A percentile compares a stretch with the other conserved stretches of the same genome.
phyloP scores from a whole-genome alignment of 2,888 invertebrate species.

The Platycheirus albimanus region DNA sequence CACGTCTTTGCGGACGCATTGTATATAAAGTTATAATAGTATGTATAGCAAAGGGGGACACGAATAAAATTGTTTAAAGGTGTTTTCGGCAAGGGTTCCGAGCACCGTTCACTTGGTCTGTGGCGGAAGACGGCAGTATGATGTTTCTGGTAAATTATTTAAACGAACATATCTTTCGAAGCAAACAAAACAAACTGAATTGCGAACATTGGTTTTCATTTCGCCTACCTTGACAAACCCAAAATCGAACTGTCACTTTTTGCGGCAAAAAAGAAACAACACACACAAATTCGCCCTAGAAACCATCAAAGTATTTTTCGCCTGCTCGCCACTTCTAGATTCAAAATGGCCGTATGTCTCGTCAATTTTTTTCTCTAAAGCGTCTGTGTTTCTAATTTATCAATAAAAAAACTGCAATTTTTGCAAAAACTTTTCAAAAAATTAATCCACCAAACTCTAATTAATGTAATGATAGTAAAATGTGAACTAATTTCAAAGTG shows the following conservation, averaged over 20 bases:
- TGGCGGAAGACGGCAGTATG: too few relatives aligned
- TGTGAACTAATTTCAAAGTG: slow-evolving; percentile 35
- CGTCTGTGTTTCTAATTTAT: slow-evolving; percentile 67
- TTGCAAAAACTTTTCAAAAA: slow-evolving; percentile 37
- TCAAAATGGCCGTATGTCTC: slow-evolving; percentile 73
- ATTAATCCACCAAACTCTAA: slow-evolving; percentile 48
- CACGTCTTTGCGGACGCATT: too few relatives aligned
- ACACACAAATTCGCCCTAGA: slow-evolving; percentile 48
- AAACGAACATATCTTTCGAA: too few relatives aligned
- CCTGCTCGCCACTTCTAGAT: slow-evolving; percentile 47
- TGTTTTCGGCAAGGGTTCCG: too few relatives aligned
- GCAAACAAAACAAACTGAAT: background rate
- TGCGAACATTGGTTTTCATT: slow-evolving; percentile 1
- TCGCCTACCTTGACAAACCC: background rate
- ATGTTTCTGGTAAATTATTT: too few relatives aligned
- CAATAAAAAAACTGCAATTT: slow-evolving; percentile 46
- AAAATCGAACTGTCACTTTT: slow-evolving; percentile 52
- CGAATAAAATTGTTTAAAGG: too few relatives aligned
- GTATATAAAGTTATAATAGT: too few relatives aligned
- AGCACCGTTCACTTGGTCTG: too few relatives aligned
- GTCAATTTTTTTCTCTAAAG: slow-evolving; percentile 66
- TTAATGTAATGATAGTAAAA: slow-evolving; percentile 44
- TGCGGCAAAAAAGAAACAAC: slow-evolving; percentile 59
- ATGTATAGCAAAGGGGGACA: too few relatives aligned
- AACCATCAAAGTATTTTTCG: slow-evolving; percentile 70